Percentiles rank a stretch among this genome's conserved stretches.
These are phyloP conservation scores for Mormyrus iriodes DNA, from an alignment of 2,113 vertebrate genomes.

Conservation along the genomic window DNA sequence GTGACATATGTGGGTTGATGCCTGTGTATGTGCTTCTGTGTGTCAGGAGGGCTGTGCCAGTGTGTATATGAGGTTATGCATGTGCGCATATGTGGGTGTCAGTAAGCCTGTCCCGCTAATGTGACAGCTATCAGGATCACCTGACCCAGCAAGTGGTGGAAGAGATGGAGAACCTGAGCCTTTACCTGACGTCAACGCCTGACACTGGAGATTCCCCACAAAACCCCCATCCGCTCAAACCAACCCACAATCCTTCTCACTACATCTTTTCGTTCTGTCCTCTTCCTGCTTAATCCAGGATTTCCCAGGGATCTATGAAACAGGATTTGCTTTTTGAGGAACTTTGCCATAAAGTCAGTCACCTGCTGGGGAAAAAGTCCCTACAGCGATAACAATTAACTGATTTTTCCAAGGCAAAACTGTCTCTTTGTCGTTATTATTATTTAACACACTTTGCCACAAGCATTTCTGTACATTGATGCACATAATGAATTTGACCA, in stretches of 20 bases:
- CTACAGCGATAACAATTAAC: neutral
- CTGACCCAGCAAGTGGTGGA: constrained; percentile 7
- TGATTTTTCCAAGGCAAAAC: neutral
- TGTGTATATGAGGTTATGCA: neutral
- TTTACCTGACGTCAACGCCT: constrained; percentile 43
- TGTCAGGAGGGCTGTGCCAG: neutral
- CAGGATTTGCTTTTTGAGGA: neutral
- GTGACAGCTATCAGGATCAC: constrained; percentile 2
- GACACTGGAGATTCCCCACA: constrained; percentile 37
- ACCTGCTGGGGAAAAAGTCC: neutral
- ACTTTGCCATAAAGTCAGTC: neutral
- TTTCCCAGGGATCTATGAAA: neutral
- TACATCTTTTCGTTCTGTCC: neutral
- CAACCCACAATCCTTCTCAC: neutral
- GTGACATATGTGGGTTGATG: constrained; percentile 1
- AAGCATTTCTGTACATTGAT: neutral
- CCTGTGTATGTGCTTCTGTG: neutral
- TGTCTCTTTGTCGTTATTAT: neutral
- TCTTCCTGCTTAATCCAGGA: neutral
- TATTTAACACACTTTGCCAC: neutral
- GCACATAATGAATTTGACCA: neutral
- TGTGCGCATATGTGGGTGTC: neutral
- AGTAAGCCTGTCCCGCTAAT: neutral
- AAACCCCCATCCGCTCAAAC: constrained; percentile 7
- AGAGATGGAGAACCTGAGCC: constrained; percentile 48